Percentiles rank a stretch among this genome's conserved stretches.
These are phyloP conservation scores for Oscheius sp. DNA, from an alignment of 2,888 invertebrate genomes.

Conservation along the genomic window DNA sequence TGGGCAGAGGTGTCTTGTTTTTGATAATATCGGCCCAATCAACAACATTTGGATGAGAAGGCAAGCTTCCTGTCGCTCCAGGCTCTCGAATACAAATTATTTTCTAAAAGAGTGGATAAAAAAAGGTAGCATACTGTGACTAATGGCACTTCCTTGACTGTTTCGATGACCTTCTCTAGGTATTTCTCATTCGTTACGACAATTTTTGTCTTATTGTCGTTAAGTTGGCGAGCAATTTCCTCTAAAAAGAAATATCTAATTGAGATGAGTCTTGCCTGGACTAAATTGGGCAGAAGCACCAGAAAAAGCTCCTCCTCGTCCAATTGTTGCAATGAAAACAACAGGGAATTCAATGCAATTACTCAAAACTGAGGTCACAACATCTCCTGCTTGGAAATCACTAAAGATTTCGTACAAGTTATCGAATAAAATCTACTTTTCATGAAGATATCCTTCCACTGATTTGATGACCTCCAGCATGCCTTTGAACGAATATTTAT, in stretches of 20 bases:
- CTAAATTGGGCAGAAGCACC: conserved; percentile 64
- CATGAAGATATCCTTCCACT: conserved; percentile 13
- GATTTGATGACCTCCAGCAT: not conserved
- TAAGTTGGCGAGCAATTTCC: conserved; percentile 51
- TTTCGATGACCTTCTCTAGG: conserved; percentile 42
- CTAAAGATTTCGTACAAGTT: conserved; percentile 18
- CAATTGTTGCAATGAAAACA: conserved; percentile 45
- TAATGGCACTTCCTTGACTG: conserved; percentile 35
- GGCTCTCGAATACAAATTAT: conserved; percentile 36
- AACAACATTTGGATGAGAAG: not conserved
- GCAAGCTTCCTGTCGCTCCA: not conserved
- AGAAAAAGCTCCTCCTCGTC: conserved; percentile 59
- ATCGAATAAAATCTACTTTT: not conserved
- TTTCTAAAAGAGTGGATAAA: conserved; percentile 35
- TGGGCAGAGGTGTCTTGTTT: not conserved
- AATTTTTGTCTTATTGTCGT: conserved; percentile 37
- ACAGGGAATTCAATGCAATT: conserved; percentile 50
- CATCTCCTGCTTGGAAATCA: conserved; percentile 41
- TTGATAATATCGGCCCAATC: not conserved
- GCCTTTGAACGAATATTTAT: not conserved
- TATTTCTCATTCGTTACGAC: conserved; percentile 43
- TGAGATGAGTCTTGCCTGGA: conserved; percentile 46
- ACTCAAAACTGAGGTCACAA: conserved; percentile 41
- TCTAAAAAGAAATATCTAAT: conserved; percentile 31
- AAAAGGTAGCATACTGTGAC: conserved; percentile 27